Percentiles rank a stretch among this genome's conserved stretches.
Evolutionary conservation across 2,888 invertebrate species (phyloP).

Genomic region (Aphrophora alni): DNA sequence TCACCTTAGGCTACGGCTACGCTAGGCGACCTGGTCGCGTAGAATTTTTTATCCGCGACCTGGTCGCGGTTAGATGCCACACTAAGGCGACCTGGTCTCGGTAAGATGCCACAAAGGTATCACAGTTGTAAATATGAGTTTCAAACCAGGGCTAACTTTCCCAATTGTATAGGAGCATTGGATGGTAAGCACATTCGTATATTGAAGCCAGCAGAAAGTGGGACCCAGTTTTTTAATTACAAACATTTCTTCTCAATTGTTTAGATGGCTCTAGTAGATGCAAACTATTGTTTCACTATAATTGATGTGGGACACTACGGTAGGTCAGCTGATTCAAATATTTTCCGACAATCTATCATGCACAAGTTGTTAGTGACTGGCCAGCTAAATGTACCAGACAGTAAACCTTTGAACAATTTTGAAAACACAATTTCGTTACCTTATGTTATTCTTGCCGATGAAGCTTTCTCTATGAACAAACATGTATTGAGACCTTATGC

Average conservation of each 20-base stretch:
- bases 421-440: not conserved
- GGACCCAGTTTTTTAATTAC: slow-evolving; percentile 32
- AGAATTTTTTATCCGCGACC: too few relatives aligned
- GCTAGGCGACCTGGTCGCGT: too few relatives aligned
- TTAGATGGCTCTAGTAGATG: slow-evolving; percentile 33
- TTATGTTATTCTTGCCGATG: slow-evolving; percentile 10
- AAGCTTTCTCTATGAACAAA: not conserved
- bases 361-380: not conserved
- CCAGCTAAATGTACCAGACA: not conserved
- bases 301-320: slow-evolving; percentile 30
- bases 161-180: too few relatives aligned
- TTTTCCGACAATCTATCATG: slow-evolving; percentile 14
- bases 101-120: too few relatives aligned
- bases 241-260: slow-evolving; percentile 37
- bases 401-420: not conserved
- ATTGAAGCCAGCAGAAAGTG: slow-evolving; percentile 19
- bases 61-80: too few relatives aligned
- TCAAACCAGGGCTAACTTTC: too few relatives aligned
- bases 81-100: too few relatives aligned
- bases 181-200: slow-evolving; percentile 34
- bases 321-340: slow-evolving; percentile 20
- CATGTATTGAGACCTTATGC: slow-evolving; percentile 6
- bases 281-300: slow-evolving; percentile 25
- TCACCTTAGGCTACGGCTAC: too few relatives aligned
- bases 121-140: too few relatives aligned